These are phyloP conservation scores for Pseudorhiza aurosa DNA, from an alignment of 30 jellyfish, hydroid and myxozoan genomes.

Conservation along the genomic window DNA sequence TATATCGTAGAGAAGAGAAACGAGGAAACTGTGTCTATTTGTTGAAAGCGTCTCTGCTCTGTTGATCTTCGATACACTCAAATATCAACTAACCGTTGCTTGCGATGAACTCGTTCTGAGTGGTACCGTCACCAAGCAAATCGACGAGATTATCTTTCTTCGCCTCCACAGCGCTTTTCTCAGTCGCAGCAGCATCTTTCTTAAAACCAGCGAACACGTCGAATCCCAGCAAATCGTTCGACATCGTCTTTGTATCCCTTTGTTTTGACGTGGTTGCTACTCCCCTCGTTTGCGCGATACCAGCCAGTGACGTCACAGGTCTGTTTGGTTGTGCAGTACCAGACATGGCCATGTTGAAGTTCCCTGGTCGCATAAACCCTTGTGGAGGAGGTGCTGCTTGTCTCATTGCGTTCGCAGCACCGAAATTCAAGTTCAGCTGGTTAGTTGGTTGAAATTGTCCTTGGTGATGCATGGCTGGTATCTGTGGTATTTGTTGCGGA, in stretches of 20 bases:
- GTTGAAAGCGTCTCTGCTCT: too few species aligned
- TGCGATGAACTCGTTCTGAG: too few species aligned
- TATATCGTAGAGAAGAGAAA: too few species aligned
- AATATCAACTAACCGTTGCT: too few species aligned
- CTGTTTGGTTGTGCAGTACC: background rate
- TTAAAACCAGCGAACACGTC: constrained; percentile 64
- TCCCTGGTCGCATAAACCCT: background rate
- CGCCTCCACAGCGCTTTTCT: background rate
- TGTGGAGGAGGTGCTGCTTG: background rate
- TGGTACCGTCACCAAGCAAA: too few species aligned
- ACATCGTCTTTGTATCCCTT: background rate
- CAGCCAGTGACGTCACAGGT: constrained; percentile 22
- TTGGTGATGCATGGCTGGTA: background rate
- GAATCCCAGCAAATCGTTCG: constrained; percentile 42
- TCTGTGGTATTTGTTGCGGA: constrained; percentile 14
- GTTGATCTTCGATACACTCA: too few species aligned
- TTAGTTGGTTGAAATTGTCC: constrained; percentile 1
- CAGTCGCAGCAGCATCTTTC: too few species aligned
- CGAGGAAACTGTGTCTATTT: too few species aligned
- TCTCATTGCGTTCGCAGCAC: background rate
- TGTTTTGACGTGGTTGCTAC: constrained; percentile 3
- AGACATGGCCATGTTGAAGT: background rate
- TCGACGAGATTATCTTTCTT: background rate
- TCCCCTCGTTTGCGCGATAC: background rate
- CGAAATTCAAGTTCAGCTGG: constrained; percentile 3